Evolutionary conservation across 2,888 invertebrate species (phyloP), one percentile per base, ranked within the genome.

Genomic region (Heliconius charithonia): DNA sequence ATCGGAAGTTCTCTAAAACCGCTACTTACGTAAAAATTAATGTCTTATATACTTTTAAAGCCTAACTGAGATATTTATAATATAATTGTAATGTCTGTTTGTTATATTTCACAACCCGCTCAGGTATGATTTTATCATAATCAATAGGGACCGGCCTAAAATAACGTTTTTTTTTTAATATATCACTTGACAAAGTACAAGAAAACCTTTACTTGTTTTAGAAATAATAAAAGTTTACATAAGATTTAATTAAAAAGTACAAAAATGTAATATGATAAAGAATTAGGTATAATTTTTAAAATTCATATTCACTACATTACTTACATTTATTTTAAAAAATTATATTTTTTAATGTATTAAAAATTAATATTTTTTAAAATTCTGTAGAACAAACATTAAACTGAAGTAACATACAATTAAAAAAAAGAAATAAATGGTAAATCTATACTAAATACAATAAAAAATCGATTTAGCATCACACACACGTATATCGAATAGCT

Each of bases 381-480:
- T n/a, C n/a, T n/a, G n/a, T n/a, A n/a, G 41, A 45, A 45, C 41
- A 45, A 12, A 13, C 41, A 13, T 51, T 51, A 51, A 51, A 51
- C 19, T 70, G 27, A 51, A 70, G 51, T 70, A 70, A 45, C 19
- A 70, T 41, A 70, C 19, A 19, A 70, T 27, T 10, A 27, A 7
- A 70, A 6, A 27, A 70, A 70, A 4, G 1, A 22, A 71, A 71
- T 63, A 27, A 69, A 25, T 27, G 25, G n/a, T 69, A 29, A 71
- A 71, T 75, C 77, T 77, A 70, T 79, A 79, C 75, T 77, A 75
- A 77, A 75, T 76, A 79, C 62, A 66, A 79, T 79, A 51, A 51
- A 51, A 19, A 51, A 51, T 51, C 56, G 51, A 27, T 73, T 72
- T 71, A 29, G 72, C 72, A 66, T 76, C 37, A 65, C 32, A 74